A percentile compares a stretch with the other conserved stretches of the same genome.
Evolutionary conservation across 2,797 vertebrate genomes (phyloP).

Genomic region (Pyrrhura leucotis): DNA sequence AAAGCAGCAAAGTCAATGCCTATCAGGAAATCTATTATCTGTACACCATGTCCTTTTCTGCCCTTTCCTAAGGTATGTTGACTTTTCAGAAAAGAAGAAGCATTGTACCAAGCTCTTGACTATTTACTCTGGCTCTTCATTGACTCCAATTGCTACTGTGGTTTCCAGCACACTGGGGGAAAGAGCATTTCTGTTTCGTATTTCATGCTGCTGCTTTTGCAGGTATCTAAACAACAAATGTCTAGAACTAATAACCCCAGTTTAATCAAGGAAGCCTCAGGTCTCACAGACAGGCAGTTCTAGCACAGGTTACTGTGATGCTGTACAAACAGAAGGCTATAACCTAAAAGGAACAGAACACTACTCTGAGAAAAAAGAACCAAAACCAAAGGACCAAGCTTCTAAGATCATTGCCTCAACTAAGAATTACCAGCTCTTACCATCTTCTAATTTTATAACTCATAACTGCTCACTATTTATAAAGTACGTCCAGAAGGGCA

Average conservation of each 20-base stretch:
- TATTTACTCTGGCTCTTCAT: slow-evolving; percentile 7
- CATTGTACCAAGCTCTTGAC: neutral
- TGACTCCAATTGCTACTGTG: neutral
- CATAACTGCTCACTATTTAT: neutral
- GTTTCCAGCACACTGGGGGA: neutral
- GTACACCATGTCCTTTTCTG: neutral
- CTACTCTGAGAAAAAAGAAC: neutral
- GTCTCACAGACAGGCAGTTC: neutral
- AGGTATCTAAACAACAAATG: neutral
- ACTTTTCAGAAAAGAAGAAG: neutral
- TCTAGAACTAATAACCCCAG: neutral
- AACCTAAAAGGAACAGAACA: neutral
- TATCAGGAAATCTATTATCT: neutral
- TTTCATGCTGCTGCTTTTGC: neutral
- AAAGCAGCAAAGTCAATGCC: neutral
- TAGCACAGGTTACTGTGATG: neutral
- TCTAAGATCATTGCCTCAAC: neutral
- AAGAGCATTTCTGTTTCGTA: neutral
- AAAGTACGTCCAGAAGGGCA: neutral
- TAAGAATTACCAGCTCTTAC: neutral
- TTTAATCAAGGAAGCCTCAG: neutral
- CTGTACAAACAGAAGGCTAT: neutral
- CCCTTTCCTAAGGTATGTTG: neutral
- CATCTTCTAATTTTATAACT: neutral
- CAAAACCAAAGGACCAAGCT: neutral